Evolutionary conservation across 2,888 invertebrate genomes (phyloP).

Genomic region (Neoascia interrupta): DNA sequence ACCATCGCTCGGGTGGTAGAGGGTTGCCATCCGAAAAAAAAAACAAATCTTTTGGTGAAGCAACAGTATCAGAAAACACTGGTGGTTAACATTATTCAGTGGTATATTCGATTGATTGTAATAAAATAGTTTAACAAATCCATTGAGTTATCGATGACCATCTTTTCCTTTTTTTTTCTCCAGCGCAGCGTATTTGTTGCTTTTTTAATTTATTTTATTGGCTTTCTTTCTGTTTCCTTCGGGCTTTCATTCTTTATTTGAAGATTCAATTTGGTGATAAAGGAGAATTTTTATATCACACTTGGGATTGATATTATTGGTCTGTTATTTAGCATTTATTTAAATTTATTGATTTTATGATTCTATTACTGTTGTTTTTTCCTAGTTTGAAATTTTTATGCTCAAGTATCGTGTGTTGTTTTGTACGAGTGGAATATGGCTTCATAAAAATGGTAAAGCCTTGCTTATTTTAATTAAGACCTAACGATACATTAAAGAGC

Average conservation of each 20-base stretch:
- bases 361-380: slow-evolving; percentile 61
- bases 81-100: neutral
- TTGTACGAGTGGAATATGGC: neutral
- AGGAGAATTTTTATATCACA: slow-evolving; percentile 62
- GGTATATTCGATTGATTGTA: neutral
- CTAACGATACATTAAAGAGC: too few relatives aligned
- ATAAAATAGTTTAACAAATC: slow-evolving; percentile 59
- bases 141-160: too few relatives aligned
- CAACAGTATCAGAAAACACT: neutral
- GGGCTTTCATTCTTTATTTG: slow-evolving; percentile 38
- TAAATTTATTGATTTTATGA: slow-evolving; percentile 66
- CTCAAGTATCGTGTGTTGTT: too few relatives aligned
- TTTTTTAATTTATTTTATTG: too few relatives aligned
- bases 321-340: slow-evolving; percentile 63
- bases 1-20: slow-evolving; percentile 22
- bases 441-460: too few relatives aligned
- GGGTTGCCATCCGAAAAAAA: slow-evolving; percentile 13
- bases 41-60: too few relatives aligned
- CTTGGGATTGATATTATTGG: slow-evolving; percentile 57
- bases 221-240: slow-evolving; percentile 43
- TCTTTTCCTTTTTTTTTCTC: neutral
- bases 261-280: slow-evolving; percentile 64
- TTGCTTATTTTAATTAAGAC: too few relatives aligned
- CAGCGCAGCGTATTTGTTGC: neutral
- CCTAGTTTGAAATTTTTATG: neutral